These are phyloP conservation scores for Camarhynchus parvulus DNA, from an alignment of 2,113 vertebrate genomes.

Conservation along the genomic window DNA sequence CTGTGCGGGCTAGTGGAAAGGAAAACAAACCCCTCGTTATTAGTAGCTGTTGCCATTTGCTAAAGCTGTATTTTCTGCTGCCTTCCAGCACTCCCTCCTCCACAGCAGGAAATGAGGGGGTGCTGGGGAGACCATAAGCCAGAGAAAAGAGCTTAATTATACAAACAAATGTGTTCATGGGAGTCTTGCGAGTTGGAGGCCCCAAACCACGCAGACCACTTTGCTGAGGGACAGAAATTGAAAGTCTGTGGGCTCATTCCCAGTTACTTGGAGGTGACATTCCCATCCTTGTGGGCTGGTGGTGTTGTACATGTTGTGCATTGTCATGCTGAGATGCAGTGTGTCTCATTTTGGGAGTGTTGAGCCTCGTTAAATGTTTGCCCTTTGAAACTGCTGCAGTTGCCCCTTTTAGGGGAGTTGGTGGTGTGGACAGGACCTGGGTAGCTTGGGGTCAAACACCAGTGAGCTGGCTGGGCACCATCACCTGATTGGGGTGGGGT, in stretches of 20 bases:
- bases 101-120: conserved; percentile 35
- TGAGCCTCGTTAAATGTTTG: not conserved
- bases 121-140: not conserved
- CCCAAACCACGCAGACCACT: not conserved
- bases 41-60: not conserved
- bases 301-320: not conserved
- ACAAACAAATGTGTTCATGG: not conserved
- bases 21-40: conserved; percentile 9
- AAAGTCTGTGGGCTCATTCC: not conserved
- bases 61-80: conserved; percentile 12
- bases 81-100: conserved; percentile 29
- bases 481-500: not conserved
- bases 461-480: not conserved
- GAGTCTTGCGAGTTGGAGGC: not conserved
- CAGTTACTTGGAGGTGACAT: not conserved
- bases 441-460: not conserved
- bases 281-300: not conserved
- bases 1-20: not conserved
- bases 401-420: not conserved
- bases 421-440: accelerated
- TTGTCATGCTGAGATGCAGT: not conserved
- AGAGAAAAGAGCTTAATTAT: not conserved
- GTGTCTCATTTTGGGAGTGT: not conserved
- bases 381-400: not conserved
- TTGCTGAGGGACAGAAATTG: not conserved